phyloP scores from a whole-genome alignment of 2,113 vertebrate species.

The Muscicapa adusta region DNA sequence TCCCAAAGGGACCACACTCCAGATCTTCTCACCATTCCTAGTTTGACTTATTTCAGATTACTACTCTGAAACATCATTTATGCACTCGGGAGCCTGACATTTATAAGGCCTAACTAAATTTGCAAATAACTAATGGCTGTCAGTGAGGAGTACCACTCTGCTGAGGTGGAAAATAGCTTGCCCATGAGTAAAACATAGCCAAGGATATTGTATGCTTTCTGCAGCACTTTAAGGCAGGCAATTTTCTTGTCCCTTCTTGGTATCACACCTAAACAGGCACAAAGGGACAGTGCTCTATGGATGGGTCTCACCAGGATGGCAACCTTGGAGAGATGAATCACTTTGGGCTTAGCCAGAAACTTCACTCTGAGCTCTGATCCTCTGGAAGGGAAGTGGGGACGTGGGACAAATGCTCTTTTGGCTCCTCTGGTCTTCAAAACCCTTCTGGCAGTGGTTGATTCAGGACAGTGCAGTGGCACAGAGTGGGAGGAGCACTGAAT shows the following conservation, averaged over 20 bases:
- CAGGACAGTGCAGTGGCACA: not conserved
- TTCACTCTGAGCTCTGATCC: not conserved
- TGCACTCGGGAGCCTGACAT: not conserved
- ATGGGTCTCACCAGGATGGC: not conserved
- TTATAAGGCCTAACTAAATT: slow-evolving; percentile 10
- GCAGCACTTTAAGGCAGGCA: not conserved
- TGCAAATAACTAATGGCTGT: slow-evolving; percentile 28
- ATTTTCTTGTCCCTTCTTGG: not conserved
- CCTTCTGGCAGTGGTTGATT: not conserved
- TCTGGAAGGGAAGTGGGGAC: not conserved
- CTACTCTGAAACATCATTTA: slow-evolving; percentile 26
- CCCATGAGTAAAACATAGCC: not conserved
- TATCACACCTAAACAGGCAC: not conserved
- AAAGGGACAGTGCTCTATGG: not conserved
- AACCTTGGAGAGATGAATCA: not conserved
- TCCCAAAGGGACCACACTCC: not conserved
- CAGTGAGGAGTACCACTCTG: not conserved
- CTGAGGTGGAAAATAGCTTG: slow-evolving; percentile 41
- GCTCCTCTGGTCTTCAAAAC: not conserved
- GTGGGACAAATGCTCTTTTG: not conserved
- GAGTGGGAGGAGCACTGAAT: not conserved
- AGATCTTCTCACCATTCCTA: not conserved
- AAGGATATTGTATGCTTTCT: not conserved
- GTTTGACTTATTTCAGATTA: slow-evolving; percentile 32
- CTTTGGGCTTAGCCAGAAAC: not conserved